Evolutionary conservation across 1,140 invertebrate genomes (phyloP).

Genomic region (Drusus annulatus): DNA sequence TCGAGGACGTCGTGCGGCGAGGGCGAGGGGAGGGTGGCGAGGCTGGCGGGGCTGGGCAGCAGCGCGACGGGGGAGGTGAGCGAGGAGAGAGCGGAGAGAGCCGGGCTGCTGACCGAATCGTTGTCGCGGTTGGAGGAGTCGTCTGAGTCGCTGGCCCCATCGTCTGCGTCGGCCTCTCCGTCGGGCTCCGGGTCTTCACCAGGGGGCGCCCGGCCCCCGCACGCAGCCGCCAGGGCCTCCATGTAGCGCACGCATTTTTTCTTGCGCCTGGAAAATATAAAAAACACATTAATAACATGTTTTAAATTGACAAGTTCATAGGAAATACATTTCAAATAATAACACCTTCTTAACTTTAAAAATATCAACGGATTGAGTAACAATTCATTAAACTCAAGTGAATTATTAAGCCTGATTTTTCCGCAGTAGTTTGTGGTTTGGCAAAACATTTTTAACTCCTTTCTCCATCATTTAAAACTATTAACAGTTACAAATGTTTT

Average conservation of each 20-base stretch:
- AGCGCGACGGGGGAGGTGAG: constrained; percentile 82
- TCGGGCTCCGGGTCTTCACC: constrained; percentile 74
- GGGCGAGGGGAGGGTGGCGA: constrained; percentile 71
- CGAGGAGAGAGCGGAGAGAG: constrained; percentile 83
- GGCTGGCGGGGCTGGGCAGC: constrained; percentile 76
- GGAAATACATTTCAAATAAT: too few relatives aligned
- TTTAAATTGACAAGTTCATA: too few relatives aligned
- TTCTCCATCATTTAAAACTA: too few relatives aligned
- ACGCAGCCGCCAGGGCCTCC: constrained; percentile 81
- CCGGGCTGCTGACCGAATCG: constrained; percentile 83
- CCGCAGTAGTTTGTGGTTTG: too few relatives aligned
- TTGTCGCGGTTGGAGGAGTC: constrained; percentile 78
- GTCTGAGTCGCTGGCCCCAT: constrained; percentile 81
- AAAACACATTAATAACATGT: constrained; percentile 4
- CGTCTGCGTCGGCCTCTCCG: constrained; percentile 82
- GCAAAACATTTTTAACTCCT: too few relatives aligned
- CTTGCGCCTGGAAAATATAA: constrained; percentile 87
- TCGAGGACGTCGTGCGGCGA: constrained; percentile 35
- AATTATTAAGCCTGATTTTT: too few relatives aligned
- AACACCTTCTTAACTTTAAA: too few relatives aligned
- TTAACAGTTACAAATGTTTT: too few relatives aligned
- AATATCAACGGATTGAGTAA: too few relatives aligned
- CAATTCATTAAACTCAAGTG: too few relatives aligned
- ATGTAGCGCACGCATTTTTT: constrained; percentile 98
- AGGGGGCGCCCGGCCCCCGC: constrained; percentile 73